These are phyloP conservation scores for Oscheius sp. DNA, from an alignment of 1,140 invertebrate genomes.

Conservation along the genomic window DNA sequence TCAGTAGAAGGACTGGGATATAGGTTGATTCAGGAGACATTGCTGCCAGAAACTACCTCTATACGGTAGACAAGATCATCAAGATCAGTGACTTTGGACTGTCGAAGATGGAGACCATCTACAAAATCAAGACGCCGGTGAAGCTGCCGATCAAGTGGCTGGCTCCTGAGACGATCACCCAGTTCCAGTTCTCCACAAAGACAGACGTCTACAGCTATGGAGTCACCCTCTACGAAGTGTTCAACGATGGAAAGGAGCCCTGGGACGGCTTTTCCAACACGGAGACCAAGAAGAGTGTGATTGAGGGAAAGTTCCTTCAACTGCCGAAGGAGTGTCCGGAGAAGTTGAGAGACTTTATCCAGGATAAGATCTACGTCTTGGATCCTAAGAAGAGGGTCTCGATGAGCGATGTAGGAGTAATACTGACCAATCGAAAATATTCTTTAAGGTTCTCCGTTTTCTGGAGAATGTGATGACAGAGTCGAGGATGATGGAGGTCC, in stretches of 20 bases:
- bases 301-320: background rate
- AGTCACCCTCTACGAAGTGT: conserved; percentile 18
- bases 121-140: background rate
- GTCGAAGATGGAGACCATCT: background rate
- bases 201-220: conserved; percentile 28
- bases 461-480: no score
- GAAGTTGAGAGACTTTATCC: conserved; percentile 6
- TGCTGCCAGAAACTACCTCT: conserved; percentile 13
- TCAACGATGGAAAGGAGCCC: conserved; percentile 17
- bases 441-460: no score
- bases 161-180: conserved; percentile 24
- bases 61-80: conserved; percentile 9
- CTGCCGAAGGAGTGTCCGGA: conserved; percentile 3
- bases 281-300: conserved; percentile 7
- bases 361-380: conserved; percentile 1
- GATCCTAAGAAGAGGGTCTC: conserved; percentile 9
- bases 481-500: no score
- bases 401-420: no score
- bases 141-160: conserved; percentile 31
- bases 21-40: conserved; percentile 9
- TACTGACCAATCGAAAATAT: no score
- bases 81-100: conserved; percentile 19
- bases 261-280: conserved; percentile 19
- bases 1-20: conserved; percentile 14
- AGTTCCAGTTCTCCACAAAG: conserved; percentile 5